Base-by-base conservation (phyloP, 2,888 invertebrate species). In the Mongoloraphidia duomilia region DNA sequence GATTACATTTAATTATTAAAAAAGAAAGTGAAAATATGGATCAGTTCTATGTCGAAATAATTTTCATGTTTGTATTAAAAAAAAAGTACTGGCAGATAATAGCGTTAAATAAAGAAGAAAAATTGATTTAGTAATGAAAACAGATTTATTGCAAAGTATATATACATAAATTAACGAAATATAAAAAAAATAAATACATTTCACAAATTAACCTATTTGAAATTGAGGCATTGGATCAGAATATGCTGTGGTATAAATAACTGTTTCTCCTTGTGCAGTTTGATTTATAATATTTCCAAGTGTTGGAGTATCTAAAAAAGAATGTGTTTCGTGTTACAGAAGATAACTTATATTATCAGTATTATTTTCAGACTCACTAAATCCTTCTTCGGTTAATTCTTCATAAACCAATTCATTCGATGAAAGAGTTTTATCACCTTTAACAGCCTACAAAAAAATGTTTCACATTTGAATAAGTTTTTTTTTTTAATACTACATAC, bases 401-500 rank as follows among this genome's bases (percentile, higher is more conserved):
- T 75, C 75, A 59, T 70, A 73, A 34, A 63, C 52, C 34, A 70
- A 59, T 41, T 72, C 70, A 46, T 64, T 65, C 40, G 63, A 59
- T 38, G 65, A 63, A 38, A 70, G 59, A 52, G 66, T 69, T 57
- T 74, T 75, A 52, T 74, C 75, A 47, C 71, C 72, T 64, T 75
- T 76, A 38, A 73, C 72, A 8, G 74, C 72, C 73, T 74, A 57
- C 52, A 65, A 66, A 52, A 47, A 35, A 55, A 52, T 36, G 13
- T 14, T 37, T 38, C 5, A 13, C 38, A n/a, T 12, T 12, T 4
- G 1, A 12, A 38, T 8, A 3, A 38, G 8, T n/a, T 38, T 38
- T 38, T 36, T 8, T 34, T 13, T 13, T 34, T n/a, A 8, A 4
- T 26, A 26, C 26, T 26, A 6, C n/a, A n/a, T n/a, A 26, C 26